These are phyloP conservation scores for Spinus pinus DNA, from an alignment of 2,797 vertebrate species.

Conservation along the genomic window DNA sequence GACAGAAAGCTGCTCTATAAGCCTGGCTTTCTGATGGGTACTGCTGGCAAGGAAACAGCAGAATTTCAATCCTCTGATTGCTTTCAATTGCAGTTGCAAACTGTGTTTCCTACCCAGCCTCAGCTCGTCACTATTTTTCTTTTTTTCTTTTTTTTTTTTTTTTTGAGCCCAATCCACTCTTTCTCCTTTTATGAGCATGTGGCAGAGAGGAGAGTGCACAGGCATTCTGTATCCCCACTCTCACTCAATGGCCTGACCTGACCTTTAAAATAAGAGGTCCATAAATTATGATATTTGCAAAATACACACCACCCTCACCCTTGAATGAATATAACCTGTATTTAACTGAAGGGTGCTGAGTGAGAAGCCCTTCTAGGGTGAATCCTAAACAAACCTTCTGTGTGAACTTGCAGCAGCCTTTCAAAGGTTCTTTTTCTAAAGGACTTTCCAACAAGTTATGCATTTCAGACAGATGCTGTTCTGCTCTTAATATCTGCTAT, in stretches of 20 bases:
- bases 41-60: not conserved
- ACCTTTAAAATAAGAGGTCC: not conserved
- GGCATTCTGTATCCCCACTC: not conserved
- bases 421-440: not conserved
- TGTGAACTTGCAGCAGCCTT: not conserved
- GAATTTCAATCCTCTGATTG: not conserved
- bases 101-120: not conserved
- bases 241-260: not conserved
- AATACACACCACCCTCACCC: not conserved
- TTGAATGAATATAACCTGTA: not conserved
- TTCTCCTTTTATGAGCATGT: not conserved
- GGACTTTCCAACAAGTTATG: not conserved
- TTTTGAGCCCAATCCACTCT: not conserved
- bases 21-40: not conserved
- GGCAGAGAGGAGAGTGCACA: not conserved
- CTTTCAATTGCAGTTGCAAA: not conserved
- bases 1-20: not conserved
- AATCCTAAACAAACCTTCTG: not conserved
- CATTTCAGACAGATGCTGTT: not conserved
- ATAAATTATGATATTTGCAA: not conserved
- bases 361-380: not conserved
- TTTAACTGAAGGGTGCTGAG: not conserved
- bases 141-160: too few relatives aligned
- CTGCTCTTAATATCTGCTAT: not conserved
- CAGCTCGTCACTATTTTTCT: not conserved